A percentile compares a stretch with the other conserved stretches of the same genome.
These are phyloP conservation scores for Dasysyrphus albostriatus DNA, from an alignment of 2,888 invertebrate species.

Conservation along the genomic window DNA sequence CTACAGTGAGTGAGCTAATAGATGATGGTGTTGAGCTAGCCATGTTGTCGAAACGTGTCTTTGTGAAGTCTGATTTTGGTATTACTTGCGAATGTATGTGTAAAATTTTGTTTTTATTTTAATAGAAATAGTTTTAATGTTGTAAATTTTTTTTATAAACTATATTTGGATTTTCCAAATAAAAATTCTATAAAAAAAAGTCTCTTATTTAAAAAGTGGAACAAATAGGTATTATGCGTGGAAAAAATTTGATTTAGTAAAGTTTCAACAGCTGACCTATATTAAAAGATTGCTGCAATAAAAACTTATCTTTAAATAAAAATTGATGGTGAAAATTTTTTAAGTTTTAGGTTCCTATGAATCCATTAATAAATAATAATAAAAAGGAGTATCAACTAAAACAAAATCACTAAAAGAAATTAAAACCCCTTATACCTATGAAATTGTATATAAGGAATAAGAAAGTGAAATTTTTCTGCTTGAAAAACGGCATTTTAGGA, in stretches of 20 bases:
- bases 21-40: neutral
- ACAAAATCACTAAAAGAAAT: no score
- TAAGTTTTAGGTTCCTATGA: no score
- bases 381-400: no score
- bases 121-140: constrained; percentile 21
- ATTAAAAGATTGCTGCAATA: no score
- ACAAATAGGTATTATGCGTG: constrained; percentile 30
- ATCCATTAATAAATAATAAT: no score
- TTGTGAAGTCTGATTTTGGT: constrained; percentile 37
- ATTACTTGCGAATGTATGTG: neutral
- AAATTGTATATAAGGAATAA: no score
- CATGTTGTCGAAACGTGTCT: constrained; percentile 43
- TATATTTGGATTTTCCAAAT: neutral
- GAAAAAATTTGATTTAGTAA: neutral
- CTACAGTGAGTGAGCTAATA: neutral
- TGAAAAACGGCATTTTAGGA: no score
- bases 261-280: neutral
- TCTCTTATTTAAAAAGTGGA: neutral
- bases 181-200: neutral
- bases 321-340: no score
- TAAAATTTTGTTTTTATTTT: constrained; percentile 8
- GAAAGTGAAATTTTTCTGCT: no score
- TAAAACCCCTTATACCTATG: no score
- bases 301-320: no score
- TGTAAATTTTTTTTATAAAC: constrained; percentile 2